Percentiles rank a stretch among this genome's conserved stretches.
Conservation (phyloP, 2,888 invertebrate species). For the Sthenelais limicola region DNA sequence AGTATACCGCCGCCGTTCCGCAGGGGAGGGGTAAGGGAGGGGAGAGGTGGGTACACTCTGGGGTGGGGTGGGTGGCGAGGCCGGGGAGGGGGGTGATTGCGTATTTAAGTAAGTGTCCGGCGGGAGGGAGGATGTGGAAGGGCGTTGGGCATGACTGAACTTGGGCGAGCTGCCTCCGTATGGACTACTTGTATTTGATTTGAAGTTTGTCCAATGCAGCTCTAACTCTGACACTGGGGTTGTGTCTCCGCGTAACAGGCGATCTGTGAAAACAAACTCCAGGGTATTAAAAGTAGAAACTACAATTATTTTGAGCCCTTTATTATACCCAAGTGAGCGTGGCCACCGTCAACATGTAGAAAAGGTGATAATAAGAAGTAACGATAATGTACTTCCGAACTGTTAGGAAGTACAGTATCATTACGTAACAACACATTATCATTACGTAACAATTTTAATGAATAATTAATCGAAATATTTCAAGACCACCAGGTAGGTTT, state of each 20-base stretch:
- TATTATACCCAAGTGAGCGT: too few relatives aligned
- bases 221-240: conserved; percentile 77
- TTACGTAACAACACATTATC: too few relatives aligned
- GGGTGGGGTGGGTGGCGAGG: conserved; percentile 69
- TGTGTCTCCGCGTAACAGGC: conserved; percentile 77
- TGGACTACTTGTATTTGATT: conserved; percentile 69
- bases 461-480: too few relatives aligned
- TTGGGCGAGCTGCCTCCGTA: conserved; percentile 66
- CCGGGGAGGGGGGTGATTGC: conserved; percentile 66
- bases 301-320: too few relatives aligned
- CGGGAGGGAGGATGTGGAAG: conserved; percentile 66
- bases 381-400: too few relatives aligned
- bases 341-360: too few relatives aligned
- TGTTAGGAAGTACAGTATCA: too few relatives aligned
- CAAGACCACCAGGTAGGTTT: too few relatives aligned
- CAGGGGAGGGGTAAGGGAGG: conserved; percentile 51
- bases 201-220: conserved; percentile 92
- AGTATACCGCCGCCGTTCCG: conserved; percentile 68
- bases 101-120: conserved; percentile 55
- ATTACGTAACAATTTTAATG: too few relatives aligned
- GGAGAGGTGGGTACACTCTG: conserved; percentile 70
- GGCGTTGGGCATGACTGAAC: conserved; percentile 51
- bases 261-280: conserved; percentile 76
- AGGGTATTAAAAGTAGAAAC: too few relatives aligned
- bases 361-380: too few relatives aligned